phyloP scores from a whole-genome alignment of 1,140 invertebrate genomes.

The Drosophila takahashii region DNA sequence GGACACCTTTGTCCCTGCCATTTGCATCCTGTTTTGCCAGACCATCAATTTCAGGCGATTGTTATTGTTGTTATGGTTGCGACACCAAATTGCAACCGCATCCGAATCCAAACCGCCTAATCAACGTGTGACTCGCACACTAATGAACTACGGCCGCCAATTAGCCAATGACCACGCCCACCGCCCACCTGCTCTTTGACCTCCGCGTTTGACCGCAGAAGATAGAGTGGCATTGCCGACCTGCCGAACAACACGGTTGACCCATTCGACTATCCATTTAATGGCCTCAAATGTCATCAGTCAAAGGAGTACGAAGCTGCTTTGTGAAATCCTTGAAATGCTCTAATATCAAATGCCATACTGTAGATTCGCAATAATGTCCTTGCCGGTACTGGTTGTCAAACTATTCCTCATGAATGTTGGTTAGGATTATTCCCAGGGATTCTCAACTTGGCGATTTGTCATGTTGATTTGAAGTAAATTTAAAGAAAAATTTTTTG shows the following conservation, averaged over 20 bases:
- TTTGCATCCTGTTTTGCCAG: constrained; percentile 10
- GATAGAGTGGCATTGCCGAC: constrained; percentile 11
- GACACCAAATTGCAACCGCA: constrained; percentile 60
- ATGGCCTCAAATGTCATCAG: constrained; percentile 25
- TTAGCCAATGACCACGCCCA: constrained; percentile 38
- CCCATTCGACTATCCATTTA: constrained; percentile 1
- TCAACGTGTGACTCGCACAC: constrained; percentile 44
- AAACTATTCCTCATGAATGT: not conserved
- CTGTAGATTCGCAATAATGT: not conserved
- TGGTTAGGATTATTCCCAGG: not conserved
- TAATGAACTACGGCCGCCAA: constrained; percentile 63
- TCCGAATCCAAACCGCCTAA: constrained; percentile 49
- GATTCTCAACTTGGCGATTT: not conserved
- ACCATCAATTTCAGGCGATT: constrained; percentile 34
- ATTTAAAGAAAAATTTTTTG: too few species aligned
- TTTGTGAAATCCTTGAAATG: constrained; percentile 15
- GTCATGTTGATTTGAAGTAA: not conserved
- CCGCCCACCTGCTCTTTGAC: constrained; percentile 10
- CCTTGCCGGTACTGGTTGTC: too few species aligned
- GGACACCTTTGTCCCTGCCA: constrained; percentile 13
- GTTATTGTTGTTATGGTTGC: constrained; percentile 48
- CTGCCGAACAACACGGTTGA: not conserved
- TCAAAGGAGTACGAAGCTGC: constrained; percentile 1
- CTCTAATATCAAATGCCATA: not conserved
- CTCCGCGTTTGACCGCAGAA: constrained; percentile 11